phyloP scores from a whole-genome alignment of 2,797 vertebrate species.

The Danio tinwini region DNA sequence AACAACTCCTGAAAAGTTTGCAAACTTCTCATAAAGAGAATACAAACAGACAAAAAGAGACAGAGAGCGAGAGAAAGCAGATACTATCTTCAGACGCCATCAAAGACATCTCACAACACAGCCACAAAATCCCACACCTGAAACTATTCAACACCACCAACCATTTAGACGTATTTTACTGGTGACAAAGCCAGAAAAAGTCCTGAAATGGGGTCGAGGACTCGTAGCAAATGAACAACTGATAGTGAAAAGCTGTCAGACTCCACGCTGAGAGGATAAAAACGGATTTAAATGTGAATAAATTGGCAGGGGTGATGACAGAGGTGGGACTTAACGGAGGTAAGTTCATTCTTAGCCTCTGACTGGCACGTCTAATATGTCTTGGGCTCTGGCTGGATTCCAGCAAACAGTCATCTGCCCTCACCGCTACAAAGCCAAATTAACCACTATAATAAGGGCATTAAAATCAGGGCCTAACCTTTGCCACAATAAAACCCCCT shows the following conservation, averaged over 20 bases:
- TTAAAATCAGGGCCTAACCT: constrained; percentile 70
- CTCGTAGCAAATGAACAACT: constrained; percentile 50
- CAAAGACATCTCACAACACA: constrained; percentile 29
- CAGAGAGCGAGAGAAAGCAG: neutral
- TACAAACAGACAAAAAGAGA: neutral
- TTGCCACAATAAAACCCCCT: constrained; percentile 67
- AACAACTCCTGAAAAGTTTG: neutral
- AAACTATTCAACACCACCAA: constrained; percentile 12
- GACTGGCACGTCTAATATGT: constrained; percentile 62
- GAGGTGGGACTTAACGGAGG: constrained; percentile 56
- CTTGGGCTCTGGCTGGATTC: constrained; percentile 50
- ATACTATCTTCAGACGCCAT: neutral
- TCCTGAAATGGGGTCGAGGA: constrained; percentile 32
- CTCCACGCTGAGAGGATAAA: constrained; percentile 52
- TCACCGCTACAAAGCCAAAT: constrained; percentile 50
- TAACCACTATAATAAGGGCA: constrained; percentile 61
- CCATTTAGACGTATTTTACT: constrained; percentile 36
- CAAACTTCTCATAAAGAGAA: neutral
- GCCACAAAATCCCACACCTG: constrained; percentile 36
- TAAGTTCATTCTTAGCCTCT: constrained; percentile 47
- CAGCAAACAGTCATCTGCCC: constrained; percentile 51
- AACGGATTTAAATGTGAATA: constrained; percentile 66
- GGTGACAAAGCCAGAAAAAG: constrained; percentile 17
- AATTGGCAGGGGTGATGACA: constrained; percentile 62
- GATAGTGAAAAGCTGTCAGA: constrained; percentile 56